These are phyloP conservation scores for Melinopterus prodromus DNA, from an alignment of 2,888 invertebrate genomes.

Conservation along the genomic window DNA sequence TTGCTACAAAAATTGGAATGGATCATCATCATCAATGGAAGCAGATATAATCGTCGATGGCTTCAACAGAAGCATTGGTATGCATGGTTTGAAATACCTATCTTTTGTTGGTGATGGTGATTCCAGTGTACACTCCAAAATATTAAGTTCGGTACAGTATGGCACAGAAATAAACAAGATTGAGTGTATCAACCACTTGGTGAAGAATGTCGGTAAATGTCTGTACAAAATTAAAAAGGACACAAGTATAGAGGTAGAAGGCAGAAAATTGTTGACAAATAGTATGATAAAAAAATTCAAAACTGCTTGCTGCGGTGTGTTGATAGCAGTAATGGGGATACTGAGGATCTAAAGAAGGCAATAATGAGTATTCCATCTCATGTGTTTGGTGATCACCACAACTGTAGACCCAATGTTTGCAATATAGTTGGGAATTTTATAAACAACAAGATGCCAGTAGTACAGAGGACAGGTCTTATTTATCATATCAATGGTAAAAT, in stretches of 20 bases:
- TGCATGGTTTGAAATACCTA: conserved; percentile 40
- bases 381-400: conserved; percentile 12
- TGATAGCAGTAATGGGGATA: neutral
- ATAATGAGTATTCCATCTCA: neutral
- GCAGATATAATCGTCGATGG: conserved; percentile 47
- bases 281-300: neutral
- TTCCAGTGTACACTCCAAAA: no score
- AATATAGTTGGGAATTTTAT: conserved; percentile 8
- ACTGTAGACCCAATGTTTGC: neutral
- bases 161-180: no score
- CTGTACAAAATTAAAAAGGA: conserved; percentile 12
- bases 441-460: neutral
- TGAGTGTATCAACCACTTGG: neutral
- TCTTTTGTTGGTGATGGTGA: neutral
- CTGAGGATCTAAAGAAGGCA: conserved; percentile 4
- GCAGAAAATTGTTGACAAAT: neutral
- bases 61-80: conserved; percentile 43
- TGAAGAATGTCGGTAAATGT: neutral
- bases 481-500: neutral
- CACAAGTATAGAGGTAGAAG: neutral
- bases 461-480: neutral
- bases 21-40: conserved; percentile 48
- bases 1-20: conserved; percentile 48
- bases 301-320: neutral
- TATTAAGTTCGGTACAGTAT: no score